Conservation (phyloP, 2,113 vertebrate species). For the Dasyurus viverrinus region DNA sequence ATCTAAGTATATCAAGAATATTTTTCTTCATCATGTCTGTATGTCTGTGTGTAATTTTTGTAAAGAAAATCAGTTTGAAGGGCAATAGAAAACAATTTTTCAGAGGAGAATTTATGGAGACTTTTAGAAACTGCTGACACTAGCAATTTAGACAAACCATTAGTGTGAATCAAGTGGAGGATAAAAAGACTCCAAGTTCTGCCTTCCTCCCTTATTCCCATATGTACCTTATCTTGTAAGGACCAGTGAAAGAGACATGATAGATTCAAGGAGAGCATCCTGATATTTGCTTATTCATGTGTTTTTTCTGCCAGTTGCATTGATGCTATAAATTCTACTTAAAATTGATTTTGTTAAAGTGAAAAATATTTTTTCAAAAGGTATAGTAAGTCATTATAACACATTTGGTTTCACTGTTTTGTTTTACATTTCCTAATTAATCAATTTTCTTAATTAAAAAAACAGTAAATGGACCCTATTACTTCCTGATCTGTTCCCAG, state of each 20-base stretch:
- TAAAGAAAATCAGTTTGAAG: neutral
- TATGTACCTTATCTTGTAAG: neutral
- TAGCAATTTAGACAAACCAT: slow-evolving; percentile 5
- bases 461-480: neutral
- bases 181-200: neutral
- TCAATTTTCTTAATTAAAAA: neutral
- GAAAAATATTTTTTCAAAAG: neutral
- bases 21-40: neutral
- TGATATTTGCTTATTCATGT: neutral
- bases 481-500: neutral
- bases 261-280: neutral
- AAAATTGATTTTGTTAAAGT: neutral
- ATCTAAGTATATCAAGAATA: neutral
- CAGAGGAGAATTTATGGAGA: neutral
- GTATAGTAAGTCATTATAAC: neutral
- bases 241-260: neutral
- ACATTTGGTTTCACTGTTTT: neutral
- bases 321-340: neutral
- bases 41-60: neutral
- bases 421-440: neutral
- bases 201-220: neutral
- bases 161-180: neutral
- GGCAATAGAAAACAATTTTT: neutral
- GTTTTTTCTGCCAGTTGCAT: neutral
- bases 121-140: slow-evolving; percentile 6